These are phyloP conservation scores for Nannobrachium achirus DNA, from an alignment of 2,113 vertebrate species.

Conservation along the genomic window DNA sequence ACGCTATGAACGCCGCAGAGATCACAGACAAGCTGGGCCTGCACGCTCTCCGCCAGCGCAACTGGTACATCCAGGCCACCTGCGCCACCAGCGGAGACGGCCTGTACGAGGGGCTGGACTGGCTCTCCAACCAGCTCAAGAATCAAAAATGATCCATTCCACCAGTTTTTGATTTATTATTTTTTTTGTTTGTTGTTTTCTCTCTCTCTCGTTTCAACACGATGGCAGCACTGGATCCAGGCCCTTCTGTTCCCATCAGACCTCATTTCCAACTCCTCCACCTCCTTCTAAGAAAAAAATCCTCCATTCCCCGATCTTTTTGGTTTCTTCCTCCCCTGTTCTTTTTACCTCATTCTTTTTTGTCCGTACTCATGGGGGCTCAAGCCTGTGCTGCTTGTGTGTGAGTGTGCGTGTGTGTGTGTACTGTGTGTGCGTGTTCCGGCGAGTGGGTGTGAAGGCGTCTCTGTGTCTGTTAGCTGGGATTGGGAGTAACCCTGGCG, in stretches of 20 bases:
- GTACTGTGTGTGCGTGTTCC: conserved; percentile 54
- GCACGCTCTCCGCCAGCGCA: conserved; percentile 82
- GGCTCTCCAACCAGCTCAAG: conserved; percentile 88
- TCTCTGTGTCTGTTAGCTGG: conserved; percentile 72
- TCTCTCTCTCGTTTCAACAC: conserved; percentile 65
- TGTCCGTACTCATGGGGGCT: conserved; percentile 61
- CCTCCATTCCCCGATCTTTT: conserved; percentile 31
- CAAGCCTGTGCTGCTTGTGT: conserved; percentile 72
- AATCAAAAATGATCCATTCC: conserved; percentile 88
- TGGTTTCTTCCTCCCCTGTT: conserved; percentile 10
- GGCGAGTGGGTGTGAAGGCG: conserved; percentile 65
- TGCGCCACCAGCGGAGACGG: conserved; percentile 87
- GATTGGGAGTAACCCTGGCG: conserved; percentile 79
- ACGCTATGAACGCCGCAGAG: conserved; percentile 88
- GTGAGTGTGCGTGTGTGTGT: conserved; percentile 41
- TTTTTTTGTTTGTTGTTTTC: conserved; percentile 62
- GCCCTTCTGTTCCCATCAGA: conserved; percentile 53
- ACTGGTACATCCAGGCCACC: conserved; percentile 89
- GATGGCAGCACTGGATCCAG: conserved; percentile 70
- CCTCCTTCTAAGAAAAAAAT: conserved; percentile 56
- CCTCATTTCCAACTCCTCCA: conserved; percentile 29
- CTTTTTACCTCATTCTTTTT: conserved; percentile 20
- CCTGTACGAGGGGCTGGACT: conserved; percentile 85
- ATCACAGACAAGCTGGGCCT: conserved; percentile 88
- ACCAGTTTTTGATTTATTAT: conserved; percentile 61